Evolutionary conservation across 2,888 invertebrate species (phyloP), one percentile per base, ranked within the genome.

Genomic region (Poecilus cupreus): DNA sequence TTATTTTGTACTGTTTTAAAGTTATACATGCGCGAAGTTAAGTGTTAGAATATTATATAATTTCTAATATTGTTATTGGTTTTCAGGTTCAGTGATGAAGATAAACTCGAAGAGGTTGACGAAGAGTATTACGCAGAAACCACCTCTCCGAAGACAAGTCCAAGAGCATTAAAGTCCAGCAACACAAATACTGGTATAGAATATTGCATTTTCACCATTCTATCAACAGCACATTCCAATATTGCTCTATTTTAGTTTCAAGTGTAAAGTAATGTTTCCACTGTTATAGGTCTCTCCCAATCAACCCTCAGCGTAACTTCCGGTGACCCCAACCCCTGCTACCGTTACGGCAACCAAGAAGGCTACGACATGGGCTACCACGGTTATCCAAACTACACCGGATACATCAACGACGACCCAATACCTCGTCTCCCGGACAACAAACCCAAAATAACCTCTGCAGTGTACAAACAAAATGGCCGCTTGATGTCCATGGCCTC

Each of bases 261-360:
- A n/a, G n/a, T n/a, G n/a, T n/a, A n/a, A n/a, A n/a, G n/a, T n/a
- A n/a, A n/a, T n/a, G n/a, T n/a, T n/a, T n/a, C n/a, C n/a, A n/a
- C n/a, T n/a, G n/a, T n/a, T n/a, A n/a, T 85, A 89, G 51, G 89
- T 89, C 91, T 96, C 1, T 95, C 96, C 3, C 96, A 96, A 86
- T 96, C 96, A 3, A 95, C 95, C 86, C 90, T 95, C 0, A 95
- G 95, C 86, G 91, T 95, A 86, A 93, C 94, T 13, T 95, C 95
- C 26, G 91, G 92, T 64, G 93, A 93, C 11, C 93, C 93, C 80
- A 94, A 94, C 87, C 93, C 93, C 11, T 94, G 94, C 82, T 94
- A 96, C 87, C 92, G 94, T 60, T 96, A 96, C 87, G 94, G 96
- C 79, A 95, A 94, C 87, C 96, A 96, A 88, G 90, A 93, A 84